Conservation (phyloP, 1,140 invertebrate genomes). For the Telenomus remus region DNA sequence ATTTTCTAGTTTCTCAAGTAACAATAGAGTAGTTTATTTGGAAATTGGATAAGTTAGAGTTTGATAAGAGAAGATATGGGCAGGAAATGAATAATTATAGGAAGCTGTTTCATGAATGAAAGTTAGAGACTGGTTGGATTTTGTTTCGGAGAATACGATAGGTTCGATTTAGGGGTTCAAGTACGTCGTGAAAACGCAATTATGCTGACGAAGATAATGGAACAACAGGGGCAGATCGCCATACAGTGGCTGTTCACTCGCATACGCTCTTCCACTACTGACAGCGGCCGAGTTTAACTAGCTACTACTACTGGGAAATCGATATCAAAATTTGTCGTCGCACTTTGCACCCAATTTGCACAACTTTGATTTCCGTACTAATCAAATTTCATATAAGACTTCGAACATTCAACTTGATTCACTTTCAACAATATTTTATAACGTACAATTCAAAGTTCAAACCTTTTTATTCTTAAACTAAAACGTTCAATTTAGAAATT, state of each 20-base stretch:
- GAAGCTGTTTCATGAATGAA: not conserved
- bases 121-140: no score
- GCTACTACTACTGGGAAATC: conserved; percentile 56
- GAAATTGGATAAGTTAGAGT: not conserved
- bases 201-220: conserved; percentile 45
- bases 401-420: no score
- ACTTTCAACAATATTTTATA: no score
- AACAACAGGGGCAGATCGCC: conserved; percentile 47
- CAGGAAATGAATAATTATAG: not conserved
- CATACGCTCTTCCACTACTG: conserved; percentile 55
- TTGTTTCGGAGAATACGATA: no score
- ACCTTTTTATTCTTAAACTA: no score
- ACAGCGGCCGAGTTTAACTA: conserved; percentile 55
- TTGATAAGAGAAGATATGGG: not conserved
- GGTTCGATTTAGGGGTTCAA: conserved; percentile 3
- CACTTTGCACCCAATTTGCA: conserved; percentile 33
- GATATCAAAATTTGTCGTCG: conserved; percentile 48
- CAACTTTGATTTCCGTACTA: conserved; percentile 26
- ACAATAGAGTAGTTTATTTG: not conserved
- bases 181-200: conserved; percentile 34
- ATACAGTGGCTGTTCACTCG: conserved; percentile 51
- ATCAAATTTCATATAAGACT: conserved; percentile 15
- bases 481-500: no score
- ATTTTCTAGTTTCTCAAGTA: not conserved
- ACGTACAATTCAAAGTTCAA: no score